Evolutionary conservation across 2,888 invertebrate species (phyloP).

Genomic region (Himalopsyche tibetana): DNA sequence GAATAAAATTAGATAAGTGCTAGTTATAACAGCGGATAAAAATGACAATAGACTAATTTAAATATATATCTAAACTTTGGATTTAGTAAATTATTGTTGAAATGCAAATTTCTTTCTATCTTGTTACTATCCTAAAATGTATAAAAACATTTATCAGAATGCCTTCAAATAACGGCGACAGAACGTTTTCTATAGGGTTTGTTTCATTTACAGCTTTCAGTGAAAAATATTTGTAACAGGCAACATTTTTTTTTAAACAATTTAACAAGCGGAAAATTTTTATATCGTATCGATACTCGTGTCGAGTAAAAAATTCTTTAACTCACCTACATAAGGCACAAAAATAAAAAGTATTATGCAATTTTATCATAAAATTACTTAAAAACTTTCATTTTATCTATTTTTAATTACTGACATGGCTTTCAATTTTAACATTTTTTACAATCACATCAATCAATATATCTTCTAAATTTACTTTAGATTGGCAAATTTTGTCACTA

Average conservation of each 20-base stretch:
- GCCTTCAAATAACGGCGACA: neutral
- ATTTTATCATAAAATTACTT: neutral
- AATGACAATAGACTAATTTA: constrained; percentile 28
- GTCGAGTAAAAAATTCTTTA: neutral
- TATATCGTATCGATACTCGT: neutral
- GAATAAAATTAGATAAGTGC: constrained; percentile 4
- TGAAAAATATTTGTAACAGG: constrained; percentile 24
- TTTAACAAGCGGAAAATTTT: constrained; percentile 16
- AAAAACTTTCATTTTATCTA: neutral
- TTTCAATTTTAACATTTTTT: neutral
- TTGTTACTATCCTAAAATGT: constrained; percentile 6
- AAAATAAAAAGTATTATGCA: constrained; percentile 4
- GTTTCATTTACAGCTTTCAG: neutral
- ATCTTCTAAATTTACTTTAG: too few species aligned
- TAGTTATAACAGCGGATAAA: constrained; percentile 40
- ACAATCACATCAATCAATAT: too few species aligned
- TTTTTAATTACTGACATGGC: neutral
- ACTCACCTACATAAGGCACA: constrained; percentile 9
- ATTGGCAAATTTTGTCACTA: too few species aligned
- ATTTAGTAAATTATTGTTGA: constrained; percentile 41
- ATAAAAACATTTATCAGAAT: neutral
- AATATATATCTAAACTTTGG: constrained; percentile 48
- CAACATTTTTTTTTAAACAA: neutral
- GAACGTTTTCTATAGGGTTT: neutral
- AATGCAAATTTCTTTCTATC: constrained; percentile 13